A percentile compares a stretch with the other conserved stretches of the same genome.
Evolutionary conservation across 2,113 vertebrate species (phyloP).

Genomic region (Nerophis ophidion): DNA sequence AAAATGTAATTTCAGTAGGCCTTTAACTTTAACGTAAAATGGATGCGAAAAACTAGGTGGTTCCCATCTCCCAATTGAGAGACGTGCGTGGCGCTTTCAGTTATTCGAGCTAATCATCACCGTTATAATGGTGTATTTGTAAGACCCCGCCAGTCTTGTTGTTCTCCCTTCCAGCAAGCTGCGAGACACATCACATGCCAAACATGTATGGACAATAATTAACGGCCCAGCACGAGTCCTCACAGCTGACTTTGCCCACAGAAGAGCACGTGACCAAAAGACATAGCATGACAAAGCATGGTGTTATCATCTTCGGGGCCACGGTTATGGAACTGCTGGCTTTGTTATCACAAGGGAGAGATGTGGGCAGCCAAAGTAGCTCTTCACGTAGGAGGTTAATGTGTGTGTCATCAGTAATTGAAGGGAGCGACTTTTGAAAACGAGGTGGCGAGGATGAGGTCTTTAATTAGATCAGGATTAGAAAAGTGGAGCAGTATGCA

Average conservation of each 20-base stretch:
- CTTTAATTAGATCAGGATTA: slow-evolving; percentile 72
- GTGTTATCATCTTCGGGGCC: slow-evolving; percentile 12
- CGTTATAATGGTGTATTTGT: background rate
- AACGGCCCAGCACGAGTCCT: slow-evolving; percentile 15
- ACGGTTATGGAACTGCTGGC: slow-evolving; percentile 17
- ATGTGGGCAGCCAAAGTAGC: slow-evolving; percentile 34
- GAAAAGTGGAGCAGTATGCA: slow-evolving; percentile 25
- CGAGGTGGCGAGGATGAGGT: slow-evolving; percentile 59
- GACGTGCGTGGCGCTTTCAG: background rate
- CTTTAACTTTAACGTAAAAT: too few species aligned
- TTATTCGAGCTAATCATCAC: slow-evolving; percentile 14
- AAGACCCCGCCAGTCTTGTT: slow-evolving; percentile 6
- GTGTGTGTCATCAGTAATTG: slow-evolving; percentile 65
- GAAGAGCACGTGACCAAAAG: slow-evolving; percentile 15
- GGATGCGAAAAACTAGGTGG: slow-evolving; percentile 15
- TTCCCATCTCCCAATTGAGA: slow-evolving; percentile 11
- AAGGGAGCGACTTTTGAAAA: slow-evolving; percentile 66
- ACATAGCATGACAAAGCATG: slow-evolving; percentile 1
- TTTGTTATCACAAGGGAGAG: slow-evolving; percentile 33
- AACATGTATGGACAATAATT: slow-evolving; percentile 20
- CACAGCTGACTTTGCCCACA: slow-evolving; percentile 14
- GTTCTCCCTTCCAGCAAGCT: background rate
- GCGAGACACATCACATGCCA: background rate
- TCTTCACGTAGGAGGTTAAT: slow-evolving; percentile 56
- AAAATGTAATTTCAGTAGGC: too few species aligned